These are phyloP conservation scores for Heloderma charlesbogerti DNA, from an alignment of 2,113 vertebrate species.

Conservation along the genomic window DNA sequence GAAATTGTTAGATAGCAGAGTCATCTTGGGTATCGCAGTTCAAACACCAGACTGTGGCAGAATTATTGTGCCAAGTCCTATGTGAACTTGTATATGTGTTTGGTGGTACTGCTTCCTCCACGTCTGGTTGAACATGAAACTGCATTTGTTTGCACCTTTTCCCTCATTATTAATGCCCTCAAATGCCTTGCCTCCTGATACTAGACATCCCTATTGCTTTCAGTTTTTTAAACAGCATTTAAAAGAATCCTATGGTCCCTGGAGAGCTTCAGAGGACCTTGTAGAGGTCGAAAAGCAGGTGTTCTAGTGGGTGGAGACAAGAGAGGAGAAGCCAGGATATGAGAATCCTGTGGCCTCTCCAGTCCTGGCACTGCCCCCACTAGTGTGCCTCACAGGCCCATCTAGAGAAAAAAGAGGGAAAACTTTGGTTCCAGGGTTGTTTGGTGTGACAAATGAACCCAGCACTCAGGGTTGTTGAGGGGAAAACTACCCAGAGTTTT, in stretches of 20 bases:
- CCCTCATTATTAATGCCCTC: not conserved
- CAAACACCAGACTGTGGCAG: not conserved
- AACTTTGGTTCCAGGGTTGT: no score
- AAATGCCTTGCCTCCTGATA: not conserved
- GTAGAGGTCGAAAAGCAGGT: no score
- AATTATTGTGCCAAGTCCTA: not conserved
- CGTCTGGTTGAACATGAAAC: not conserved
- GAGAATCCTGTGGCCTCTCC: no score
- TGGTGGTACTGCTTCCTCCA: not conserved
- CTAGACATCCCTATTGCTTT: not conserved
- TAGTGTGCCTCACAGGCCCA: no score
- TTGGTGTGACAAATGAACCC: no score
- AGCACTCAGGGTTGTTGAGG: no score
- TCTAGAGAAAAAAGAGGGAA: no score
- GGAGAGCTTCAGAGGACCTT: no score
- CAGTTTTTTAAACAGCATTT: not conserved
- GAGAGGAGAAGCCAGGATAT: no score
- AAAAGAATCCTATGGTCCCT: not conserved
- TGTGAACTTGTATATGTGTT: not conserved
- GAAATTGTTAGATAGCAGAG: not conserved
- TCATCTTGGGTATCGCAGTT: not conserved
- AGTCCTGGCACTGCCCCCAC: no score
- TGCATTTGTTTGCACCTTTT: not conserved
- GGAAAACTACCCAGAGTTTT: no score
- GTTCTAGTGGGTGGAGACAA: no score